phyloP scores from a whole-genome alignment of 1,140 invertebrate species.

The Drosophila murphyi region DNA sequence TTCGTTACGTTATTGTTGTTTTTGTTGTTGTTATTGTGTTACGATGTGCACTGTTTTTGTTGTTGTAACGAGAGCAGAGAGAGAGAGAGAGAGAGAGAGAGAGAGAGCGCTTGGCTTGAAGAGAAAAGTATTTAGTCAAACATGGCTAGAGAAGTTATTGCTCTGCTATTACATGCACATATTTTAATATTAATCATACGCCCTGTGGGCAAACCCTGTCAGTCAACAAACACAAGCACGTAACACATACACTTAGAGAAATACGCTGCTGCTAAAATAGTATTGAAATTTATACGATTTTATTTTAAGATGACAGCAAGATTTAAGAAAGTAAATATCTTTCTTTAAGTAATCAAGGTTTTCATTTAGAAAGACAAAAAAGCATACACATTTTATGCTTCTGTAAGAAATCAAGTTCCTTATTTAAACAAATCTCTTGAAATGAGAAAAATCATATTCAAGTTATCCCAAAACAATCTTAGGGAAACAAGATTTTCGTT shows the following conservation, averaged over 20 bases:
- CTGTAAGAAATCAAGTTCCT: no score
- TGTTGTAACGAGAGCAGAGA: constrained; percentile 24
- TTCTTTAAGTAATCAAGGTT: no score
- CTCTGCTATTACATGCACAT: constrained; percentile 21
- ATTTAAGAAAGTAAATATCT: no score
- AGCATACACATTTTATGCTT: no score
- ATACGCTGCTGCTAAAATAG: not conserved
- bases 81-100: constrained; percentile 22
- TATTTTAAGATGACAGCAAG: no score
- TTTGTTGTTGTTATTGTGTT: constrained; percentile 32
- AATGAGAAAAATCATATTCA: no score
- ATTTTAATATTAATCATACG: constrained; percentile 70
- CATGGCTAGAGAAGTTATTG: constrained; percentile 56
- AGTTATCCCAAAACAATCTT: no score
- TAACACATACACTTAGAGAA: not conserved
- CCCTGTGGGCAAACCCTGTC: constrained; percentile 51
- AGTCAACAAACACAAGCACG: constrained; percentile 35
- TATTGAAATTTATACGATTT: no score
- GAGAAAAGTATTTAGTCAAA: constrained; percentile 71
- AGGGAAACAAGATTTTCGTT: no score
- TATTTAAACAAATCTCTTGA: no score
- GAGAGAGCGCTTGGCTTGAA: not conserved
- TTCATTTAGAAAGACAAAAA: no score
- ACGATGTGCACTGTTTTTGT: constrained; percentile 34
- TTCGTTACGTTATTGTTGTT: constrained; percentile 67